phyloP scores from a whole-genome alignment of 2,888 invertebrate species.

The Sicus ferrugineus region DNA sequence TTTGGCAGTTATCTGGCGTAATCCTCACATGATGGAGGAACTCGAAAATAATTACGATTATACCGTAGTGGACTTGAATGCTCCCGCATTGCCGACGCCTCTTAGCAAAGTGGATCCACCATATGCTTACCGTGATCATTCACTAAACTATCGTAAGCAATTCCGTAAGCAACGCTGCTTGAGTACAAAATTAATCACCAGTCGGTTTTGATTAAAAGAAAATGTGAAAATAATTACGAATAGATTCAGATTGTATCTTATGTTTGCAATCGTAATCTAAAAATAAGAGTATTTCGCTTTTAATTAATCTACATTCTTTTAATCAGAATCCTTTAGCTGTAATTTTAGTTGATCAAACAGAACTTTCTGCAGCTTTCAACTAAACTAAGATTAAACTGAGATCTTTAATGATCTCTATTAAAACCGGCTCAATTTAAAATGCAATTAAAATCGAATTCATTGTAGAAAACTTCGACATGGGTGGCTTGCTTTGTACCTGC shows the following conservation, averaged over 20 bases:
- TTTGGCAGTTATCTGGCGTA: constrained; percentile 76
- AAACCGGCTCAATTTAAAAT: background rate
- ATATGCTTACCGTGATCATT: constrained; percentile 69
- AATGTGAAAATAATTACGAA: too few species aligned
- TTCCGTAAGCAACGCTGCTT: constrained; percentile 49
- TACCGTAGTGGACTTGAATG: constrained; percentile 65
- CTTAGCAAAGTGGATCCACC: constrained; percentile 74
- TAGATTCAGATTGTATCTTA: too few species aligned
- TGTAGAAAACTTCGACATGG: constrained; percentile 82
- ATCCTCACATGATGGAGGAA: constrained; percentile 74
- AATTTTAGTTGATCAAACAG: too few species aligned
- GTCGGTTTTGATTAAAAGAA: too few species aligned
- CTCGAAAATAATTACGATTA: constrained; percentile 65
- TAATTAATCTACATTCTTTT: too few species aligned
- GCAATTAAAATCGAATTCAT: background rate
- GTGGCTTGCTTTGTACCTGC: constrained; percentile 81
- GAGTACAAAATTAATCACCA: background rate
- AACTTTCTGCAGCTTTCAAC: background rate
- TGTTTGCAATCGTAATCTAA: too few species aligned
- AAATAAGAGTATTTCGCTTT: too few species aligned
- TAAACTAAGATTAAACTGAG: background rate
- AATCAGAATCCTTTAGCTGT: too few species aligned
- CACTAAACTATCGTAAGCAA: constrained; percentile 73
- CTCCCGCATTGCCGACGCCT: constrained; percentile 73
- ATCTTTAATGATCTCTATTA: background rate